A percentile compares a stretch with the other conserved stretches of the same genome.
Evolutionary conservation across 2,888 invertebrate genomes (phyloP).

Genomic region (Drosophila tanythrix): DNA sequence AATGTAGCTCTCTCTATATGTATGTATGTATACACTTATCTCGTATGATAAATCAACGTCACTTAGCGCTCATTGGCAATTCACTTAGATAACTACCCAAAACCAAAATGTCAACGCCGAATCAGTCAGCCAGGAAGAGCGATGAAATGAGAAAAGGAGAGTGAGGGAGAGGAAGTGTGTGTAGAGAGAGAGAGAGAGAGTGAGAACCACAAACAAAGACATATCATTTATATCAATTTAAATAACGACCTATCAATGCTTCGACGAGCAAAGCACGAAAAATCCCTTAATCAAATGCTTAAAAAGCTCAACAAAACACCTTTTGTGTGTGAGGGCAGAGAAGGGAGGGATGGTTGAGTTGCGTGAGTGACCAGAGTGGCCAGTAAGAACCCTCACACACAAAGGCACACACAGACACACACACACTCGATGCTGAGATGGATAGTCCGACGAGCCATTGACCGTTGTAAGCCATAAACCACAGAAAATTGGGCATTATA

Average conservation of each 20-base stretch:
- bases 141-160: not conserved
- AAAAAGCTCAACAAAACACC: slow-evolving; percentile 65
- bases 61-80: slow-evolving; percentile 69
- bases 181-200: not conserved
- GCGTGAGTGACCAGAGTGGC: slow-evolving; percentile 42
- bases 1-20: slow-evolving; percentile 24
- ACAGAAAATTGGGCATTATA: slow-evolving; percentile 82
- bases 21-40: slow-evolving; percentile 31
- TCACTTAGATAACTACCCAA: slow-evolving; percentile 58
- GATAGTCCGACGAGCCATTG: slow-evolving; percentile 70
- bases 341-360: slow-evolving; percentile 8
- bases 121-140: slow-evolving; percentile 41
- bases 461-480: slow-evolving; percentile 83
- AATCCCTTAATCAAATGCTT: slow-evolving; percentile 69
- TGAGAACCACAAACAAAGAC: slow-evolving; percentile 42
- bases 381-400: slow-evolving; percentile 14
- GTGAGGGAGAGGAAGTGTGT: not conserved
- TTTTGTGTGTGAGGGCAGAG: slow-evolving; percentile 29
- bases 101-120: slow-evolving; percentile 61
- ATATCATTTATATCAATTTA: slow-evolving; percentile 83
- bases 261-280: slow-evolving; percentile 49
- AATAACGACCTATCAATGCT: slow-evolving; percentile 80
- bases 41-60: slow-evolving; percentile 72
- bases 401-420: not conserved
- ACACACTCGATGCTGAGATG: slow-evolving; percentile 54